These are phyloP conservation scores for Lophotriccus pileatus DNA, from an alignment of 2,797 vertebrate genomes.

Conservation along the genomic window DNA sequence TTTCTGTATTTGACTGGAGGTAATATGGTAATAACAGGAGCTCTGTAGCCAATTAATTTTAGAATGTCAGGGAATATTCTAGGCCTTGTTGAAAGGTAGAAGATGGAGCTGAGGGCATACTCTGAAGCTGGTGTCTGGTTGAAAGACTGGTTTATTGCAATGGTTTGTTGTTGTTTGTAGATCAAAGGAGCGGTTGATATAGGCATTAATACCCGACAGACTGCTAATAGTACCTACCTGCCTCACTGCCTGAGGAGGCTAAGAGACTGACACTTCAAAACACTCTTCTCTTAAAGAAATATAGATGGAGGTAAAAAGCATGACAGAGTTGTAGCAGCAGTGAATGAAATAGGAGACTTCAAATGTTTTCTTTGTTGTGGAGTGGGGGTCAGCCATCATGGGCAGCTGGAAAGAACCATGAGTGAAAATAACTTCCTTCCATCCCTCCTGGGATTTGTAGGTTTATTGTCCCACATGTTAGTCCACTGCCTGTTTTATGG, in stretches of 20 bases:
- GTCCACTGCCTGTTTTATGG: neutral
- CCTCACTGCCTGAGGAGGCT: neutral
- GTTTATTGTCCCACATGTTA: fast-evolving
- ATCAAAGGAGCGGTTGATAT: neutral
- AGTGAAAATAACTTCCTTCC: neutral
- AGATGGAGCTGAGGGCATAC: neutral
- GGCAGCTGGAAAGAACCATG: neutral
- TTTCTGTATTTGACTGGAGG: constrained; percentile 28
- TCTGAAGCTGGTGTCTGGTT: neutral
- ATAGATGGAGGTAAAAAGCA: neutral
- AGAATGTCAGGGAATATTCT: neutral
- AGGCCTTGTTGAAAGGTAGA: neutral
- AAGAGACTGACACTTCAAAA: neutral
- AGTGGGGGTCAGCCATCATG: fast-evolving
- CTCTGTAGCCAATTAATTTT: constrained; percentile 1
- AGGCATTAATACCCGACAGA: neutral
- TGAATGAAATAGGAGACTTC: neutral
- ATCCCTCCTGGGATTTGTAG: neutral
- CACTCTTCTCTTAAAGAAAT: neutral
- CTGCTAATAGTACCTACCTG: neutral
- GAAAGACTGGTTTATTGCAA: neutral
- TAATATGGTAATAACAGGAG: neutral
- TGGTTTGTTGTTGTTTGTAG: neutral
- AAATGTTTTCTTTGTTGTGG: neutral
- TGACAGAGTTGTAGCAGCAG: neutral